Evolutionary conservation across 37 sponge, comb jelly and placozoan species (phyloP), one percentile per base, ranked within the genome.

Genomic region (Theonella swinhoei): DNA sequence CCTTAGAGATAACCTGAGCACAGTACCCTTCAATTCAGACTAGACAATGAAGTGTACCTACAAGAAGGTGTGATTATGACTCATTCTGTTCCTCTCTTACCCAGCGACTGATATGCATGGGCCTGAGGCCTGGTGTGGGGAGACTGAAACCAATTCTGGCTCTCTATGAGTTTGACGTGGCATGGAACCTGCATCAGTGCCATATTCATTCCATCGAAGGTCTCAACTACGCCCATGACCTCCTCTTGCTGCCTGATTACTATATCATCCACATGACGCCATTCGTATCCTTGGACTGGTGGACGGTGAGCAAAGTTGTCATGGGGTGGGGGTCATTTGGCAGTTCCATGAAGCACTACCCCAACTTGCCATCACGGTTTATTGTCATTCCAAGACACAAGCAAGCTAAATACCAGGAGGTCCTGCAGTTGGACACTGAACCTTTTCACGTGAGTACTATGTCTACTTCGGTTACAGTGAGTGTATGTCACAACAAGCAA

Each of bases 201-300:
- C 87, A 91, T 43, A 54, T 60, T 36, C 85, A 90, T 75, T 67
- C 67, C 84, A 88, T 96, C 31, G 81, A 87, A 0, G 96, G 96
- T 20, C 89, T 96, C 81, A 93, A 93, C 82, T 96, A 96, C 33
- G 85, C 85, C 70, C 96, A 96, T 30, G 96, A 96, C 62, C 88
- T 96, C 63, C 83, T 93, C 24, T 85, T 96, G 33, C 70, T 96
- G 4, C 88, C 80, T 23, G 92, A 90, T 40, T 96, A 89, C 90
- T 96, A 96, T 47, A 69, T 96, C 2, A 41, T 96, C 43, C 96
- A 96, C 84, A 92, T 93, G 88, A 96, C 94, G 42, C 96, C 96
- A 19, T 96, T 92, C 82, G 91, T 79, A 11, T 39, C 74, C 23
- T 64, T 85, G 40, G 28, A 63, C 24, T 61, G 80, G 31, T 80